These are phyloP conservation scores for Parascotia fuliginaria DNA, from an alignment of 2,888 invertebrate species.

Conservation along the genomic window DNA sequence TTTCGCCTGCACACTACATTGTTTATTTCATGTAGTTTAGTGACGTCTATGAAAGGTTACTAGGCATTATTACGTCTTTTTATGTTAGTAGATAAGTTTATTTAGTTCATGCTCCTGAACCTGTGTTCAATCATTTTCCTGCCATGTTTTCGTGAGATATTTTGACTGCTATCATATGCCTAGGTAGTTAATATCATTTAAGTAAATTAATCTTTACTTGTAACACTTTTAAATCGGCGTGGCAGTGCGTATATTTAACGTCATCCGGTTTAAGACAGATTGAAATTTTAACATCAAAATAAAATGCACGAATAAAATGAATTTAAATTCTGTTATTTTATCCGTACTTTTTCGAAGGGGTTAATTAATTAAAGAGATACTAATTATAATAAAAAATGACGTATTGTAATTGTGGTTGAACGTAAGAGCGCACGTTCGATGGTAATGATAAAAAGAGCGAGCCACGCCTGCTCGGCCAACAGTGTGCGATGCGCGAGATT, in stretches of 20 bases:
- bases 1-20: slow-evolving; percentile 20
- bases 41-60: not conserved
- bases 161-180: too few relatives aligned
- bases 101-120: too few relatives aligned
- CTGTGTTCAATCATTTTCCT: too few relatives aligned
- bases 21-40: slow-evolving; percentile 9
- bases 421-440: slow-evolving; percentile 61
- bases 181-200: too few relatives aligned
- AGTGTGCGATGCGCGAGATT: slow-evolving; percentile 3
- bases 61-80: not conserved
- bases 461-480: slow-evolving; percentile 50
- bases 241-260: not conserved
- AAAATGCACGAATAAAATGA: slow-evolving; percentile 19
- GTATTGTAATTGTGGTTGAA: slow-evolving; percentile 61
- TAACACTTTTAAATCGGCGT: too few relatives aligned
- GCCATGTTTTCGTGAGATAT: too few relatives aligned
- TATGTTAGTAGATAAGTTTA: too few relatives aligned
- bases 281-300: slow-evolving; percentile 9
- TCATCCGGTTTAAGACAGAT: not conserved
- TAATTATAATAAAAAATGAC: slow-evolving; percentile 71
- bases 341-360: slow-evolving; percentile 37
- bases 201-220: too few relatives aligned
- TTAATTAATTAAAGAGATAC: slow-evolving; percentile 70
- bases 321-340: slow-evolving; percentile 27
- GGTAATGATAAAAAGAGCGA: slow-evolving; percentile 66